These are phyloP conservation scores for Anaspis maculata DNA, from an alignment of 2,888 invertebrate genomes.

Conservation along the genomic window DNA sequence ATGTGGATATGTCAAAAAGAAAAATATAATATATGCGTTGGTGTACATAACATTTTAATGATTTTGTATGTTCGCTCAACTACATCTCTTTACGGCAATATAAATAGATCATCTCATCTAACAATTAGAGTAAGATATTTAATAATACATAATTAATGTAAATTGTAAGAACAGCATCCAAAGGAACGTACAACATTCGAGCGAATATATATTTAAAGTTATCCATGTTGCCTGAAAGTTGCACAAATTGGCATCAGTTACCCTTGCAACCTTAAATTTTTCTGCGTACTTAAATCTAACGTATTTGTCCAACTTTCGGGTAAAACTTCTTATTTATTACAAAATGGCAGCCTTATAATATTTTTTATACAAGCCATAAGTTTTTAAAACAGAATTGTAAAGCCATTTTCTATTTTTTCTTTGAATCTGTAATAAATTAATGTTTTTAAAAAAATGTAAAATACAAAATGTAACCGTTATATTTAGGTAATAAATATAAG, in stretches of 20 bases:
- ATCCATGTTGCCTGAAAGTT: constrained; percentile 9
- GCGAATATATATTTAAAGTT: constrained; percentile 19
- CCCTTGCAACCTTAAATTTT: no score
- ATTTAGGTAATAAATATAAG: constrained; percentile 43
- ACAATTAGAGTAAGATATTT: not conserved
- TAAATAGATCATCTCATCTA: constrained; percentile 15
- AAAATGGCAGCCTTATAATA: constrained; percentile 33
- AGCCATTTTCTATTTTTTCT: constrained; percentile 30
- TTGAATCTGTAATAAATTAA: constrained; percentile 32
- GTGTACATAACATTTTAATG: not conserved
- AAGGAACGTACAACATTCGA: constrained; percentile 15
- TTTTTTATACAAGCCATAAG: constrained; percentile 34
- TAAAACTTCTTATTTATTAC: constrained; percentile 16
- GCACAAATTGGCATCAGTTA: constrained; percentile 11
- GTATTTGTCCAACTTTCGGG: constrained; percentile 17
- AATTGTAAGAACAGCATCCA: constrained; percentile 10
- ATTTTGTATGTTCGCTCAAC: constrained; percentile 20
- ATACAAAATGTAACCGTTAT: constrained; percentile 41
- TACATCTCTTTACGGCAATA: constrained; percentile 14
- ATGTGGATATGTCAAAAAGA: no score
- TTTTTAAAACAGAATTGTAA: constrained; percentile 19
- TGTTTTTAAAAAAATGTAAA: constrained; percentile 38
- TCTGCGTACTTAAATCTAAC: no score
- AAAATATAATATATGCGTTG: no score
- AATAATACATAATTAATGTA: not conserved